Conservation (phyloP, 2,113 vertebrate genomes). For the Vidua chalybeata region DNA sequence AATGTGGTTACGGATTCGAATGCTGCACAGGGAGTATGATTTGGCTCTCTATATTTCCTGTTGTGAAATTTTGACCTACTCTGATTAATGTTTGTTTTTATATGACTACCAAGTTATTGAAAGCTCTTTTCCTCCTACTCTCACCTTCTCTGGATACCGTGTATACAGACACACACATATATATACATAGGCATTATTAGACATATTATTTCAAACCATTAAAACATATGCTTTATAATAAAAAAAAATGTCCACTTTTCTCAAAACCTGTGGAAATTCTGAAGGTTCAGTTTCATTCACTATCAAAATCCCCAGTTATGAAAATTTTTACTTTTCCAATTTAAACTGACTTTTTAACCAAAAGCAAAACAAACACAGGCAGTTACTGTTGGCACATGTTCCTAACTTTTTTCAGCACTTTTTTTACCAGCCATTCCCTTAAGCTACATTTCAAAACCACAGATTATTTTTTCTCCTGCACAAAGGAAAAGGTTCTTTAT, state of each 20-base stretch:
- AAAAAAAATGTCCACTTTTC: background rate
- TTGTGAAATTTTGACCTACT: conserved; percentile 43
- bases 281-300: background rate
- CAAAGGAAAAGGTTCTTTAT: background rate
- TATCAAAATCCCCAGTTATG: background rate
- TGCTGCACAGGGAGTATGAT: background rate
- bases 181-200: background rate
- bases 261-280: background rate
- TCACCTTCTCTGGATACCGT: background rate
- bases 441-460: conserved; percentile 48
- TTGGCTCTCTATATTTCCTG: conserved; percentile 45
- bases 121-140: background rate
- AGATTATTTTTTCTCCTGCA: conserved; percentile 3
- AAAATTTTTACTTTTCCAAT: conserved; percentile 16
- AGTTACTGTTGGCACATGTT: conserved; percentile 17
- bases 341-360: background rate
- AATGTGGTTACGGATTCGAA: background rate
- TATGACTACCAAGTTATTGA: conserved; percentile 32
- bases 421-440: conserved; percentile 14
- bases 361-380: conserved; percentile 37
- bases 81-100: conserved; percentile 46
- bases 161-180: background rate
- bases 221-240: background rate
- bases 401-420: background rate
- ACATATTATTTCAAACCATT: background rate